Percentiles rank a stretch among this genome's conserved stretches.
These are phyloP conservation scores for Dendronephthya gigantea DNA, from an alignment of 64 coral and sea anemone species.

Conservation along the genomic window DNA sequence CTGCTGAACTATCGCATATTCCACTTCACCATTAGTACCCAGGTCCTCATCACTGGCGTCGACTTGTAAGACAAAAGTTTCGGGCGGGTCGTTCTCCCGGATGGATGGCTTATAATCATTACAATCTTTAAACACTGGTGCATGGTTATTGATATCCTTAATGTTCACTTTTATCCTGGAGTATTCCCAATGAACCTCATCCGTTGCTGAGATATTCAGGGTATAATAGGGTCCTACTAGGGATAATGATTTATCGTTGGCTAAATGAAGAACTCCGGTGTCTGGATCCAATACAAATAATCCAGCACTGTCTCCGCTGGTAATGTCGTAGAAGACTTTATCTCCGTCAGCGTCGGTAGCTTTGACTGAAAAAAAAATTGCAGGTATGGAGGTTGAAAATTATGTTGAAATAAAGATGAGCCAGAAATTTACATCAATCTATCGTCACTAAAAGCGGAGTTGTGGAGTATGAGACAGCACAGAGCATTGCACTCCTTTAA, in stretches of 20 bases:
- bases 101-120: slow-evolving; percentile 51
- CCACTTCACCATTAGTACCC: slow-evolving; percentile 63
- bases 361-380: slow-evolving; percentile 51
- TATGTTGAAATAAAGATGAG: neutral
- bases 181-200: slow-evolving; percentile 54
- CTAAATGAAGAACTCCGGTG: slow-evolving; percentile 62
- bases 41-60: slow-evolving; percentile 66
- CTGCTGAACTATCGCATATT: slow-evolving; percentile 43
- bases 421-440: neutral
- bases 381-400: neutral
- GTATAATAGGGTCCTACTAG: slow-evolving; percentile 53
- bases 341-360: slow-evolving; percentile 63
- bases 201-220: slow-evolving; percentile 74
- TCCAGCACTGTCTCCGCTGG: slow-evolving; percentile 58
- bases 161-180: slow-evolving; percentile 52
- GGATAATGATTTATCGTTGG: slow-evolving; percentile 19
- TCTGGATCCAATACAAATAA: slow-evolving; percentile 76
- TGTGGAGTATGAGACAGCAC: too few relatives aligned
- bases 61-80: slow-evolving; percentile 64
- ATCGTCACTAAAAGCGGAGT: neutral
- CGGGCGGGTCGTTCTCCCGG: slow-evolving; percentile 24
- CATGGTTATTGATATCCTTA: slow-evolving; percentile 80
- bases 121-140: slow-evolving; percentile 82
- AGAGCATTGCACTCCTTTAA: too few relatives aligned
- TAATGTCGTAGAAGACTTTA: slow-evolving; percentile 67